A percentile compares a stretch with the other conserved stretches of the same genome.
phyloP scores from a whole-genome alignment of 2,113 vertebrate species.

The Sapajus apella region DNA sequence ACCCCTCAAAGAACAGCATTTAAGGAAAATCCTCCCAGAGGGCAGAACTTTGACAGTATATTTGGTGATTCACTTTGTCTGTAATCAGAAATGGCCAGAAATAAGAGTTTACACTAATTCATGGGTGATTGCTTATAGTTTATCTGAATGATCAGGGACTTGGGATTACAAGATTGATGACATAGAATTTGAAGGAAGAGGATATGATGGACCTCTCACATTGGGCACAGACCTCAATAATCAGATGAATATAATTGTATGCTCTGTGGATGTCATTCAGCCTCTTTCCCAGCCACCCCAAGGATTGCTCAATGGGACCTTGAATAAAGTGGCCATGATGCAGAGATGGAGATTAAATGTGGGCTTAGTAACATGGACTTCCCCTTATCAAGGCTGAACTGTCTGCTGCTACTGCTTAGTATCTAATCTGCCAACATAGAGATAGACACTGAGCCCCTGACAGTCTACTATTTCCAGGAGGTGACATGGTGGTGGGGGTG shows the following conservation, averaged over 20 bases:
- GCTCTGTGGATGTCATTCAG: neutral
- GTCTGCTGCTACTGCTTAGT: neutral
- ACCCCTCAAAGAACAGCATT: neutral
- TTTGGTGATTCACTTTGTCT: neutral
- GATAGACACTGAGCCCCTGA: neutral
- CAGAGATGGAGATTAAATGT: neutral
- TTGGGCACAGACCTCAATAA: neutral
- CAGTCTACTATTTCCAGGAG: neutral
- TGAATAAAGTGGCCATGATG: neutral
- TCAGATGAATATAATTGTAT: neutral
- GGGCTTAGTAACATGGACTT: neutral
- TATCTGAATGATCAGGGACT: neutral
- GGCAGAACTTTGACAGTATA: neutral
- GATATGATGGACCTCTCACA: neutral
- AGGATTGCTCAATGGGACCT: neutral
- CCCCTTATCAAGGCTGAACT: neutral
- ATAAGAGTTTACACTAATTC: neutral
- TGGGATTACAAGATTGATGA: neutral
- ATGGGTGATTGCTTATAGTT: neutral
- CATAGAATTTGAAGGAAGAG: neutral
- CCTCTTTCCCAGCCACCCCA: neutral
- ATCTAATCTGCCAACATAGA: neutral
- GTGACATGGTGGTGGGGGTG: neutral
- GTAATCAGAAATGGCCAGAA: neutral
- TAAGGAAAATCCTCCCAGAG: neutral